Conservation (phyloP, 2,113 vertebrate species). For the Tyto alba region DNA sequence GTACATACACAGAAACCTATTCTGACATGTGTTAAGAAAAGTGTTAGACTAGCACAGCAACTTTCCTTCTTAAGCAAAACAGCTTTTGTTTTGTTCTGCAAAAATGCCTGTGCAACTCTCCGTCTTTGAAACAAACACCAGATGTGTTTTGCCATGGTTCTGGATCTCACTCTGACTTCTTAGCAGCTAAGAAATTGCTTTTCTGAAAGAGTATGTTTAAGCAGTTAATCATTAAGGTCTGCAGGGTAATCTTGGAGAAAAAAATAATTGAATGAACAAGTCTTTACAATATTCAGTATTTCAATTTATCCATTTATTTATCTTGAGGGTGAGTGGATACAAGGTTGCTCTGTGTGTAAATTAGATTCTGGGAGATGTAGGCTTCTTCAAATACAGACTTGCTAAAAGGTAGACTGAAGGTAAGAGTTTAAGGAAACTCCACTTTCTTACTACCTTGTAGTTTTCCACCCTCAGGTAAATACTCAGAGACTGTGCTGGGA, state of each 20-base stretch:
- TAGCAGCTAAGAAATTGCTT: slow-evolving; percentile 26
- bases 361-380: background rate
- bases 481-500: background rate
- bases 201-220: background rate
- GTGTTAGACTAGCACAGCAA: background rate
- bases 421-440: background rate
- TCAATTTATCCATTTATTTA: slow-evolving; percentile 25
- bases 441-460: background rate
- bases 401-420: background rate
- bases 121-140: background rate
- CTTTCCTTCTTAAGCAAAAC: background rate
- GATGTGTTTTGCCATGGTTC: background rate
- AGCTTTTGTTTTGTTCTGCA: background rate
- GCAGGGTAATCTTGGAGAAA: background rate
- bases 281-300: background rate
- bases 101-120: background rate
- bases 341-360: background rate
- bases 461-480: background rate
- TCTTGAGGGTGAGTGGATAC: background rate
- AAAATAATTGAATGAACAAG: background rate
- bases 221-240: slow-evolving; percentile 10
- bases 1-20: background rate
- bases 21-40: background rate
- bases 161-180: background rate
- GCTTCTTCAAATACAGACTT: background rate